These are phyloP conservation scores for Vesta saturnalis DNA, from an alignment of 2,888 invertebrate species.

Conservation along the genomic window DNA sequence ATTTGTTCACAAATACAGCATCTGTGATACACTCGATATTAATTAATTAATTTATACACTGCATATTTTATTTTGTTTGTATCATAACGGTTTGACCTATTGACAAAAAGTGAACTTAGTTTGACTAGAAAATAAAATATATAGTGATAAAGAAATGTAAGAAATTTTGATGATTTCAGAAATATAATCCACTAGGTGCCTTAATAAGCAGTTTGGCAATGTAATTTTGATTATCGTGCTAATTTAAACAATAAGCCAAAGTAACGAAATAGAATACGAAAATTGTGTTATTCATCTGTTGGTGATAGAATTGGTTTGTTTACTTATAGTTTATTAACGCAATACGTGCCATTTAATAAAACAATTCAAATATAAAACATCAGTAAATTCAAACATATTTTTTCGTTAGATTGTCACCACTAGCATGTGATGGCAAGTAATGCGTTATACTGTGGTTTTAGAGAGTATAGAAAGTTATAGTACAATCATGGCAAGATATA, in stretches of 20 bases:
- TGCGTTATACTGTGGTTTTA: slow-evolving; percentile 15
- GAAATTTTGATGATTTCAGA: neutral
- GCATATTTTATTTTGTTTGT: neutral
- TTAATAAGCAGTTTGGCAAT: neutral
- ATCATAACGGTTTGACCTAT: neutral
- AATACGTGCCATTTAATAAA: neutral
- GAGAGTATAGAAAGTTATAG: slow-evolving; percentile 21
- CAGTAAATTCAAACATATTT: too few species aligned
- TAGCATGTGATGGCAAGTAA: slow-evolving; percentile 17
- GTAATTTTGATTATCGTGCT: neutral
- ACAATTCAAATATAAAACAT: too few species aligned
- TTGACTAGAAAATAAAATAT: too few species aligned
- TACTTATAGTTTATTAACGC: neutral
- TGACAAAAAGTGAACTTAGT: too few species aligned
- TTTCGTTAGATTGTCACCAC: too few species aligned
- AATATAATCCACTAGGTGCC: neutral
- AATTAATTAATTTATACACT: too few species aligned
- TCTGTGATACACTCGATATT: slow-evolving; percentile 1
- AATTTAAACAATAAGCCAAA: neutral
- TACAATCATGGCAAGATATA: slow-evolving; percentile 34
- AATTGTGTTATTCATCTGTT: neutral
- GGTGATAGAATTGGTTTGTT: neutral
- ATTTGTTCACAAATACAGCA: neutral
- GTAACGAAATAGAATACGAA: neutral
- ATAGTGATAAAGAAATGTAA: too few species aligned